Conservation (phyloP, 2,888 invertebrate species). For the Shargacucullia verbasci region DNA sequence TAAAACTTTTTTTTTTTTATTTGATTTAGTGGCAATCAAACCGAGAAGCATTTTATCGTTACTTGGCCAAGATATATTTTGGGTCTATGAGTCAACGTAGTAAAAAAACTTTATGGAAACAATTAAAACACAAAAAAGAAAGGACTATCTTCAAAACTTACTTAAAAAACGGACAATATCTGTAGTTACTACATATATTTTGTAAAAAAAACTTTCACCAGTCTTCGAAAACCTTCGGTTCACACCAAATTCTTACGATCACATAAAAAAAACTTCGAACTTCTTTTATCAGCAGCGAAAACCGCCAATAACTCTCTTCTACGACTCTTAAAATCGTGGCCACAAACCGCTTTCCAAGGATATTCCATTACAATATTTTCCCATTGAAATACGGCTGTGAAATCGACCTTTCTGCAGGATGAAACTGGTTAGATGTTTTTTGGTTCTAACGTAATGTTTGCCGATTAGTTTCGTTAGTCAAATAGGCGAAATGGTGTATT, state of each 20-base stretch:
- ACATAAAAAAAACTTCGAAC: conserved; percentile 38
- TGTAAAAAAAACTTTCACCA: background rate
- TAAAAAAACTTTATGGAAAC: too few species aligned
- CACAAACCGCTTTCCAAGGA: conserved; percentile 60
- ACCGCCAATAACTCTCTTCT: conserved; percentile 68
- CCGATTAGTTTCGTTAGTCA: background rate
- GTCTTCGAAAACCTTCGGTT: background rate
- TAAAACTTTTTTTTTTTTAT: too few species aligned
- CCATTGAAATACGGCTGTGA: conserved; percentile 65
- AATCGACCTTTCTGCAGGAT: conserved; percentile 58
- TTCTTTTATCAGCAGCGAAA: conserved; percentile 60
- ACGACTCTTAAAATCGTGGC: conserved; percentile 69
- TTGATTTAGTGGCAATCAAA: too few species aligned
- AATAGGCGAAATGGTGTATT: too few species aligned
- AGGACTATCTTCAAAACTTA: too few species aligned
- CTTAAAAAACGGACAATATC: too few species aligned
- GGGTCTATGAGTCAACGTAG: too few species aligned
- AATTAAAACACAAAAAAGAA: too few species aligned
- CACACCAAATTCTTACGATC: background rate
- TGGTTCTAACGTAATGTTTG: conserved; percentile 12
- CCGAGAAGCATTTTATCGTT: too few species aligned
- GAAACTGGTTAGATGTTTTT: conserved; percentile 33
- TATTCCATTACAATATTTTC: conserved; percentile 76
- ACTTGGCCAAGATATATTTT: too few species aligned
- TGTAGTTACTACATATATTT: too few species aligned